A percentile compares a stretch with the other conserved stretches of the same genome.
Evolutionary conservation across 2,888 invertebrate genomes (phyloP).

Genomic region (Hemaris fuciformis): DNA sequence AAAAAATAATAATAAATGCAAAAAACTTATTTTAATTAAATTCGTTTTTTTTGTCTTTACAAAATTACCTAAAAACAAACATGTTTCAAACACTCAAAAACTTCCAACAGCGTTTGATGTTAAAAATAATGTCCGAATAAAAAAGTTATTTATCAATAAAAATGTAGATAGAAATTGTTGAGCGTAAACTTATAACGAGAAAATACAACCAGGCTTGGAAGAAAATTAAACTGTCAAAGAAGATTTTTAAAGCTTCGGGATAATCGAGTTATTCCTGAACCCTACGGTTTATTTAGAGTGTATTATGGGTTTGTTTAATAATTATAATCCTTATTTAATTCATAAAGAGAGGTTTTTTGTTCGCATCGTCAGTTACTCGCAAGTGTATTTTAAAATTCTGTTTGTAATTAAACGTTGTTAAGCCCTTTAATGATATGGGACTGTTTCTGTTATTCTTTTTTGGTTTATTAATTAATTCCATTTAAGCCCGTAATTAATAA

Average conservation of each 20-base stretch:
- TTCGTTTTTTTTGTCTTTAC: too few species aligned
- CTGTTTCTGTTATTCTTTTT: not conserved
- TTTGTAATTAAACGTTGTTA: not conserved
- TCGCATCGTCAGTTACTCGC: not conserved
- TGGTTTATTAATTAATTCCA: not conserved
- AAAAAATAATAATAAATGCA: too few species aligned
- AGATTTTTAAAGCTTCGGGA: constrained; percentile 45
- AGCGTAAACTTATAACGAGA: constrained; percentile 33
- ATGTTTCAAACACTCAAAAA: constrained; percentile 7
- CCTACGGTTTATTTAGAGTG: constrained; percentile 33
- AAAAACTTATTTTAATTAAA: too few species aligned
- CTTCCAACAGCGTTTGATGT: constrained; percentile 15
- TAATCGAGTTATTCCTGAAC: constrained; percentile 49
- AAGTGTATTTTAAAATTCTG: constrained; percentile 1
- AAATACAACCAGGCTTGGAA: constrained; percentile 39
- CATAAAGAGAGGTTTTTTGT: constrained; percentile 3
- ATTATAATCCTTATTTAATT: constrained; percentile 12
- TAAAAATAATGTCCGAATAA: constrained; percentile 16
- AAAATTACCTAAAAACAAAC: constrained; percentile 7
- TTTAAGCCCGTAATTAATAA: too few species aligned
- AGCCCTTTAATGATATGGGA: not conserved
- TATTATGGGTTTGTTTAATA: constrained; percentile 14
- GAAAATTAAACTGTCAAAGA: constrained; percentile 51
- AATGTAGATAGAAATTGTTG: constrained; percentile 30
- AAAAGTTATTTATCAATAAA: constrained; percentile 21